Conservation (phyloP, 2,113 vertebrate genomes). For the Python bivittatus region DNA sequence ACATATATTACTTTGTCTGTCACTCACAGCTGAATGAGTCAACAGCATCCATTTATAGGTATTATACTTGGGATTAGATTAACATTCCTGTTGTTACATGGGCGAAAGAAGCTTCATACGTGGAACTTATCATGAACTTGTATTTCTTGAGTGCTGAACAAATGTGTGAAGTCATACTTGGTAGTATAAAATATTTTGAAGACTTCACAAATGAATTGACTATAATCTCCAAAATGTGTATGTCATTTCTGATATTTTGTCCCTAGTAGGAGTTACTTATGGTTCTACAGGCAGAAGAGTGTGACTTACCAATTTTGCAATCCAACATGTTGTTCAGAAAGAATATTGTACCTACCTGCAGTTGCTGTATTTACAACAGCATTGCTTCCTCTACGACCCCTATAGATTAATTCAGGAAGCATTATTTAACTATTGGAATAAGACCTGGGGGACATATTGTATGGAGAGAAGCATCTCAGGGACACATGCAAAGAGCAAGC, state of each 20-base stretch:
- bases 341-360: not conserved
- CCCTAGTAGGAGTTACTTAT: not conserved
- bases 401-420: conserved; percentile 28
- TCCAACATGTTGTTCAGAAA: not conserved
- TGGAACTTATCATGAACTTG: not conserved
- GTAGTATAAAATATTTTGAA: not conserved
- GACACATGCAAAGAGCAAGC: not conserved
- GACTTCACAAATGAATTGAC: fast-evolving
- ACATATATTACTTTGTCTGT: not conserved
- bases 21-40: not conserved
- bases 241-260: not conserved
- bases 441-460: not conserved
- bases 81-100: not conserved
- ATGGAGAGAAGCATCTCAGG: conserved; percentile 16
- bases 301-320: not conserved
- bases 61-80: not conserved
- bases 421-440: not conserved
- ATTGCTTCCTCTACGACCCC: conserved; percentile 3
- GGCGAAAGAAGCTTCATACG: not conserved
- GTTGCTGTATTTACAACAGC: conserved; percentile 14
- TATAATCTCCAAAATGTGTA: not conserved
- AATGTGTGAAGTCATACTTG: not conserved
- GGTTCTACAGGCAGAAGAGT: not conserved
- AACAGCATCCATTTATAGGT: not conserved
- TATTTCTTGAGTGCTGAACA: not conserved